Conservation (phyloP, 2,797 vertebrate genomes). For the Alosa sapidissima region DNA sequence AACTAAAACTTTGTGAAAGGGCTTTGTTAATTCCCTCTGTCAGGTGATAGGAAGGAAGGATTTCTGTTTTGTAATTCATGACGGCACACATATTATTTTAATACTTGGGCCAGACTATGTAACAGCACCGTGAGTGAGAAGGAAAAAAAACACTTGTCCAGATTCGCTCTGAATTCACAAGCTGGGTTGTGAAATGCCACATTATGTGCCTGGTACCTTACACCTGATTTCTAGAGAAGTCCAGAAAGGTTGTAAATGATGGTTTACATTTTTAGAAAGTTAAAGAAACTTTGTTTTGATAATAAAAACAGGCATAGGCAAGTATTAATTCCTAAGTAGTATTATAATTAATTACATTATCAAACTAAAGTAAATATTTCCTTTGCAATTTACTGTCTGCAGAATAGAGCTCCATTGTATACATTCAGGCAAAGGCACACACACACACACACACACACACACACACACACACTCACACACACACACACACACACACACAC, state of each 20-base stretch:
- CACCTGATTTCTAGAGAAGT: constrained; percentile 18
- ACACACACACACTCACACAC: not conserved
- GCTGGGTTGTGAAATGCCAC: constrained; percentile 41
- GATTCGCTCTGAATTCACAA: constrained; percentile 29
- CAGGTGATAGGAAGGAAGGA: constrained; percentile 77
- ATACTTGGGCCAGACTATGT: constrained; percentile 69
- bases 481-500: constrained; percentile 23
- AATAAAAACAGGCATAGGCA: not conserved
- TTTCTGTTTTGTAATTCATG: constrained; percentile 74
- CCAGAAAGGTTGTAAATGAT: not conserved
- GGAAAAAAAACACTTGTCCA: constrained; percentile 30
- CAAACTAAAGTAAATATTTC: not conserved
- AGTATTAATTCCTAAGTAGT: not conserved
- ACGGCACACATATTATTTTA: constrained; percentile 67
- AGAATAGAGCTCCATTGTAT: no score
- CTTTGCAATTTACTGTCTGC: not conserved
- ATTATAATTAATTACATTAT: not conserved
- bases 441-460: no score
- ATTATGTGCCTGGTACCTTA: constrained; percentile 40
- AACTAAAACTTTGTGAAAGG: constrained; percentile 63
- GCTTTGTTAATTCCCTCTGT: constrained; percentile 65
- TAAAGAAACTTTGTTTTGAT: not conserved
- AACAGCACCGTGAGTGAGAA: constrained; percentile 56
- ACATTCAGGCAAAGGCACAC: no score
- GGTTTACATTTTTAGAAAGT: not conserved